A percentile compares a stretch with the other conserved stretches of the same genome.
These are phyloP conservation scores for Rhyacophila brunnea DNA, from an alignment of 1,140 invertebrate genomes.

Conservation along the genomic window DNA sequence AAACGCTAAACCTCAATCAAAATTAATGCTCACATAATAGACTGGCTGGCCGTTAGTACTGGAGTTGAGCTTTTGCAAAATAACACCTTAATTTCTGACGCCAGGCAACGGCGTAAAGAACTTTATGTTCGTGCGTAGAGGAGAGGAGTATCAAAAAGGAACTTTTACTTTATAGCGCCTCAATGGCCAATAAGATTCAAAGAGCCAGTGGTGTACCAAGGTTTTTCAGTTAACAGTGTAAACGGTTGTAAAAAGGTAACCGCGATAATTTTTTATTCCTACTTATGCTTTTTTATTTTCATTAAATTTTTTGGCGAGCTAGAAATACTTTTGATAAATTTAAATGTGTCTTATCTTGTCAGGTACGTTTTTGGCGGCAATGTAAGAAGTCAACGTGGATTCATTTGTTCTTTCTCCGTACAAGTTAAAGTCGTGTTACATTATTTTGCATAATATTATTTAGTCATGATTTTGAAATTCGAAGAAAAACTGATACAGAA, in stretches of 20 bases:
- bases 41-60: not conserved
- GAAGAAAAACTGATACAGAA: too few relatives aligned
- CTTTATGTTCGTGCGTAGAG: slow-evolving; percentile 17
- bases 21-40: not conserved
- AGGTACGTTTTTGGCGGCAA: too few relatives aligned
- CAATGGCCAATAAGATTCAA: slow-evolving; percentile 20
- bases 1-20: slow-evolving; percentile 1
- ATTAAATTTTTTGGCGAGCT: too few relatives aligned
- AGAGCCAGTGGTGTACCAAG: not conserved
- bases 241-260: too few relatives aligned
- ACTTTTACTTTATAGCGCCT: slow-evolving; percentile 23
- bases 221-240: too few relatives aligned
- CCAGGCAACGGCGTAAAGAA: slow-evolving; percentile 19
- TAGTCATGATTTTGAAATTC: too few relatives aligned
- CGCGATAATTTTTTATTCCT: too few relatives aligned
- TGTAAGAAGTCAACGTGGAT: too few relatives aligned
- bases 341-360: not conserved
- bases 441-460: too few relatives aligned
- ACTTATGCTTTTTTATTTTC: not conserved
- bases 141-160: slow-evolving; percentile 16
- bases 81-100: slow-evolving; percentile 23
- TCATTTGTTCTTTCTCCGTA: too few relatives aligned
- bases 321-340: too few relatives aligned
- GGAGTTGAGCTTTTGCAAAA: not conserved
- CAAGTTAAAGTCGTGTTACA: too few relatives aligned